Evolutionary conservation across 92 coral and sea anemone species (phyloP), one percentile per base, ranked within the genome.

Genomic region (Palythoa caribaeorum): DNA sequence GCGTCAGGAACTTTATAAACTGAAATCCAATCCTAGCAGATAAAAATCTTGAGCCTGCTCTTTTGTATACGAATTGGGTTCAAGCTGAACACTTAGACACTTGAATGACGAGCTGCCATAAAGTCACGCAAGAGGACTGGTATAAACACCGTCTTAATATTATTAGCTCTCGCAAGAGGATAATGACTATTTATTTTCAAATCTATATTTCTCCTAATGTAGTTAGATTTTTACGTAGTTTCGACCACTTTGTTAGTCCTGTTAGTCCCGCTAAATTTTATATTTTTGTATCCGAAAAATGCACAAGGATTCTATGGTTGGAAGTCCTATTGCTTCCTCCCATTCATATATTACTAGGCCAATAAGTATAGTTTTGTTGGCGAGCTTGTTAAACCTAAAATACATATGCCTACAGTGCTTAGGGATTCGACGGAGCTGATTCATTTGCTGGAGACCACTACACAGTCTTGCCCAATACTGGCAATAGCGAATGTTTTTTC

Each of bases 121-220:
- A 80, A 57, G 90, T 87, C 74, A 87, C 90, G 10, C 76, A 62
- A 77, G 85, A 78, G 76, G 91, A 83, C 48, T 88, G 91, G 91
- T 55, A 60, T 51, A 51, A 28, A 15, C 66, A 36, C 9, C 87
- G 51, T 21, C 51, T 83, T 83, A 59, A 52, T 81, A 17, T 73
- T 35, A 16, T 73, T 62, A 81, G 70, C 60, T 19, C 83, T 54
- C 60, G 60, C 60, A 47, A 28, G 28, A 28, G 28, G 28, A 28
- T 28, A 28, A 28, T 28, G 28, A 28, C 28, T 28, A 0, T 28
- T 28, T 28, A 28, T 28, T 28, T 28, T 28, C 28, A 28, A 28
- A 28, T 28, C 28, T 28, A 28, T 28, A 28, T 28, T 28, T 28
- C 28, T 28, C 28, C 28, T 28, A 28, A 28, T 28, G 28, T 28